Percentiles rank a stretch among this genome's conserved stretches.
Conservation (phyloP, 1,140 invertebrate species). For the Drosophila azteca region DNA sequence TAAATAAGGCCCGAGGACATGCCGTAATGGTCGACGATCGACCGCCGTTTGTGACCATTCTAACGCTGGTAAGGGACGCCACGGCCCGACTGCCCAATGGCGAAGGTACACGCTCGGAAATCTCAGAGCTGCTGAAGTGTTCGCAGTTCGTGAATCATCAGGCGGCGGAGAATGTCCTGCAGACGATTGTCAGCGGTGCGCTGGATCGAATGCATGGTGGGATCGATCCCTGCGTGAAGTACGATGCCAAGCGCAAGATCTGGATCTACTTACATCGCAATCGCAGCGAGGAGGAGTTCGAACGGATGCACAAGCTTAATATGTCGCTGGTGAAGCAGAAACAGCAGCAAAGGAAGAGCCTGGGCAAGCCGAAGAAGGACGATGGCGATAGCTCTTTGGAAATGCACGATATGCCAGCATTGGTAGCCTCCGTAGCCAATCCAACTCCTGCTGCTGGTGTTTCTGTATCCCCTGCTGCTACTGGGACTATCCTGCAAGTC, state of each 20-base stretch:
- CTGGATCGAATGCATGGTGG: conserved; percentile 95
- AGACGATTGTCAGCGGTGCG: conserved; percentile 94
- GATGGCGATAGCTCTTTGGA: conserved; percentile 17
- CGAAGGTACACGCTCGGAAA: conserved; percentile 95
- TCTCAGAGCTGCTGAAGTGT: conserved; percentile 84
- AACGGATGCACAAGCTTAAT: conserved; percentile 85
- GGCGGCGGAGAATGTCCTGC: conserved; percentile 89
- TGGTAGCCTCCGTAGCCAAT: conserved; percentile 64
- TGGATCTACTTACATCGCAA: conserved; percentile 95
- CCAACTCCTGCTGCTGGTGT: conserved; percentile 1
- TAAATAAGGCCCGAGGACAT: conserved; percentile 89
- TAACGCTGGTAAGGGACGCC: conserved; percentile 95
- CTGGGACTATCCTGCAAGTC: conserved; percentile 21
- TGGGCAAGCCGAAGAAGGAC: conserved; percentile 56
- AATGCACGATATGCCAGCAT: conserved; percentile 29
- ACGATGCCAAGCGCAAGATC: conserved; percentile 93
- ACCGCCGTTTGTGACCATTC: conserved; percentile 95
- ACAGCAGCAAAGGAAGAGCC: conserved; percentile 64
- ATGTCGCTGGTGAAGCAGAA: conserved; percentile 76
- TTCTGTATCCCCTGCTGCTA: conserved; percentile 5
- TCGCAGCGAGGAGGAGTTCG: conserved; percentile 91
- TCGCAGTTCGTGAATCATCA: conserved; percentile 92
- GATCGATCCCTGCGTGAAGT: conserved; percentile 95
- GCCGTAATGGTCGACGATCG: conserved; percentile 92
- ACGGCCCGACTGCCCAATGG: conserved; percentile 96